Evolutionary conservation across 2,888 invertebrate species (phyloP).

Genomic region (Orgyia antiqua): DNA sequence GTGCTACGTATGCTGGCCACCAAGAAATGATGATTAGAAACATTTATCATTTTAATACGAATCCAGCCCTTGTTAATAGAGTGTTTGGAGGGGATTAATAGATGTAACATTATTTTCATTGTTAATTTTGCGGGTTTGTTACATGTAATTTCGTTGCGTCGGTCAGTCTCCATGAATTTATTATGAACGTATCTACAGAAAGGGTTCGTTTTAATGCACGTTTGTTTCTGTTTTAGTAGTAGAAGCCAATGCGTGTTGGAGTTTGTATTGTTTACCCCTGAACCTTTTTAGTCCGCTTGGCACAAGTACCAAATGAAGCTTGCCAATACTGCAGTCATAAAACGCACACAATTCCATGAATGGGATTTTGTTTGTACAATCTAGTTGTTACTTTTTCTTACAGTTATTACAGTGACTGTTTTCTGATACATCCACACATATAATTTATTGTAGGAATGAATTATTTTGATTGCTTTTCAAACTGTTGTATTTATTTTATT

Average conservation of each 20-base stretch:
- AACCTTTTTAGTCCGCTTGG: slow-evolving; percentile 2
- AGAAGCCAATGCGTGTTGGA: slow-evolving; percentile 6
- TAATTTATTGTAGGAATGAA: no score
- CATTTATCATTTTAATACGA: slow-evolving; percentile 76
- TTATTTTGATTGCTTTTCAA: no score
- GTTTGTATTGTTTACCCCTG: slow-evolving; percentile 8
- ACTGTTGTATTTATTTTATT: no score
- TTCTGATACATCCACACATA: no score
- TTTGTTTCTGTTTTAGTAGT: slow-evolving; percentile 20
- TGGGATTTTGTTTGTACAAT: background rate
- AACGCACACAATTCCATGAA: background rate
- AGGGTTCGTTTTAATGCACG: slow-evolving; percentile 25
- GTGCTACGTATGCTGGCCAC: slow-evolving; percentile 32
- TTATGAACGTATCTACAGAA: slow-evolving; percentile 32
- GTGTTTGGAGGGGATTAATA: slow-evolving; percentile 70
- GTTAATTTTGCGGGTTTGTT: slow-evolving; percentile 64
- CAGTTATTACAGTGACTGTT: no score
- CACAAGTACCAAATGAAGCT: background rate
- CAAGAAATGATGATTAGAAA: slow-evolving; percentile 63
- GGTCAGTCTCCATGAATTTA: slow-evolving; percentile 39
- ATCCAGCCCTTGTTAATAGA: slow-evolving; percentile 65
- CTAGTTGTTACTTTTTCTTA: background rate
- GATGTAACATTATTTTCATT: slow-evolving; percentile 68
- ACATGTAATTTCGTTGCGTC: slow-evolving; percentile 40
- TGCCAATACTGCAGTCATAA: slow-evolving; percentile 1